A percentile compares a stretch with the other conserved stretches of the same genome.
Evolutionary conservation across 2,797 vertebrate genomes (phyloP).

Genomic region (Alca torda): DNA sequence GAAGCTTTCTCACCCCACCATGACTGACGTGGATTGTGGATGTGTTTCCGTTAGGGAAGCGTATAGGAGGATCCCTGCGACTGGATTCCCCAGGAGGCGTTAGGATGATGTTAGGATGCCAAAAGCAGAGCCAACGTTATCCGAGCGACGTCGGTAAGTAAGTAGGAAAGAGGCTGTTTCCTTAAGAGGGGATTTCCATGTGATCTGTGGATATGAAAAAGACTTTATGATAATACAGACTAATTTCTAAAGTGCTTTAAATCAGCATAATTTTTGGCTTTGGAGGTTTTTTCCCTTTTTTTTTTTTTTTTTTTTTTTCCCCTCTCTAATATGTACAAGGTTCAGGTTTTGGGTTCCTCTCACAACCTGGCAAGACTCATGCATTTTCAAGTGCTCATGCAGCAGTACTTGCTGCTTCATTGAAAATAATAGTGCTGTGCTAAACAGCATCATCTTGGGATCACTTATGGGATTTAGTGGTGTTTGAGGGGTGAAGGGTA

Average conservation of each 20-base stretch:
- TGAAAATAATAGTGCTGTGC: slow-evolving; percentile 34
- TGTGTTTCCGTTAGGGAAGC: neutral
- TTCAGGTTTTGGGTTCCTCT: neutral
- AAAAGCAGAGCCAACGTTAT: neutral
- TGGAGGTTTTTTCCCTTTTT: rapidly evolving
- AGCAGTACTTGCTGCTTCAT: slow-evolving; percentile 36
- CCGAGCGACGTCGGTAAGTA: neutral
- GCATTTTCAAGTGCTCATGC: neutral
- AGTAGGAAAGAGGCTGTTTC: neutral
- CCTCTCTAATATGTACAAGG: neutral
- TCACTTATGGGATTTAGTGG: neutral
- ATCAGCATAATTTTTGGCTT: neutral
- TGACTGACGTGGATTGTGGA: neutral
- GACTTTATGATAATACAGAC: neutral
- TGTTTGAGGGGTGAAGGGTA: neutral
- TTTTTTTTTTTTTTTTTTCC: neutral
- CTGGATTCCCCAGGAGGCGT: neutral
- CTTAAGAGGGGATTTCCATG: neutral
- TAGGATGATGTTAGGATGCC: neutral
- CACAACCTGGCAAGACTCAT: neutral
- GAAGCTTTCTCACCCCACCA: neutral
- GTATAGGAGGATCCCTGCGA: neutral
- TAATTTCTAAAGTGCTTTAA: neutral
- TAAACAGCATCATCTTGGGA: slow-evolving; percentile 32
- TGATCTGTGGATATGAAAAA: neutral